Percentiles rank a stretch among this genome's conserved stretches.
Evolutionary conservation across 2,888 invertebrate genomes (phyloP).

Genomic region (Parthenolecanium corni): DNA sequence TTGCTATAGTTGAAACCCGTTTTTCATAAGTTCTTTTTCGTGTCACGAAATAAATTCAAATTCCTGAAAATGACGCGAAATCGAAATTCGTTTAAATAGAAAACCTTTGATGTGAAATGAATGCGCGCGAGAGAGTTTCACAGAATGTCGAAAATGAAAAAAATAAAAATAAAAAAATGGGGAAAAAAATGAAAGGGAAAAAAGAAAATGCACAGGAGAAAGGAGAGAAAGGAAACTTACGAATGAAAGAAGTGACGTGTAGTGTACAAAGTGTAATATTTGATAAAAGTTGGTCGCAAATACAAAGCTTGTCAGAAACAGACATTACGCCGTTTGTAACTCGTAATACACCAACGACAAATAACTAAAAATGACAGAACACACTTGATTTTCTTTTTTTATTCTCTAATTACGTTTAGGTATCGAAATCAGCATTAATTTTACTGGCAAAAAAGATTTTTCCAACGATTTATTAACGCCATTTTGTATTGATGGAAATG

Average conservation of each 20-base stretch:
- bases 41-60: not conserved
- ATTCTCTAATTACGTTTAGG: too few relatives aligned
- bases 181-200: not conserved
- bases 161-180: not conserved
- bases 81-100: not conserved
- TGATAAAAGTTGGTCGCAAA: constrained; percentile 2
- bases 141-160: too few relatives aligned
- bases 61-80: constrained; percentile 2
- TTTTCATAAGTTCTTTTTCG: too few relatives aligned
- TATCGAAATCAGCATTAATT: too few relatives aligned
- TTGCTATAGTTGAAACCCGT: too few relatives aligned
- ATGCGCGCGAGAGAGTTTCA: not conserved
- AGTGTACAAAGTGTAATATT: not conserved
- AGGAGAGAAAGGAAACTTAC: not conserved
- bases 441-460: too few relatives aligned
- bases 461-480: too few relatives aligned
- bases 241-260: not conserved
- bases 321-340: not conserved
- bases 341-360: constrained; percentile 1
- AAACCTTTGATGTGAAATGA: not conserved
- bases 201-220: not conserved
- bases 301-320: constrained; percentile 1
- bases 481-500: too few relatives aligned
- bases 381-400: not conserved
- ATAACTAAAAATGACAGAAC: not conserved